Evolutionary conservation across 1,140 invertebrate species (phyloP).

Genomic region (Brachionus sp.): DNA sequence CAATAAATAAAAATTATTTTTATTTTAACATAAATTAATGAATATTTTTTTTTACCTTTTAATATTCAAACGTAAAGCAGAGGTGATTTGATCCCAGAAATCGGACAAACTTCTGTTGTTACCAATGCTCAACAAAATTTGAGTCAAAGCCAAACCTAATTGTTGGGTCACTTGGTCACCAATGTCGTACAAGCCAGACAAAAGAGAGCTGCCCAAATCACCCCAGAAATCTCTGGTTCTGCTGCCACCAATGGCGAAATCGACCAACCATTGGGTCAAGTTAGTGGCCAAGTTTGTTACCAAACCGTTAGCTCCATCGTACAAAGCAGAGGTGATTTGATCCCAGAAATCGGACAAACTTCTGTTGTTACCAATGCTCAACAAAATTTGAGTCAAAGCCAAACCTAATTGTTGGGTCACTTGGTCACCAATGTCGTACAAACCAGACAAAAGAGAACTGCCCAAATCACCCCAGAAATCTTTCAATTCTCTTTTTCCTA

Average conservation of each 20-base stretch:
- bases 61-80: too few relatives aligned
- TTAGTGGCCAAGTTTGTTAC: background rate
- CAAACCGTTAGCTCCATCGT: background rate
- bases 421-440: background rate
- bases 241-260: background rate
- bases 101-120: background rate
- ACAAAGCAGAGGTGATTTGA: background rate
- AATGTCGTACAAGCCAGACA: too few relatives aligned
- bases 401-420: background rate
- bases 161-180: too few relatives aligned
- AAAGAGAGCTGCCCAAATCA: too few relatives aligned
- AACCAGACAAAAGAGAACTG: background rate
- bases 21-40: too few relatives aligned
- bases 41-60: too few relatives aligned
- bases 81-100: background rate
- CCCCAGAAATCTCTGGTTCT: constrained; percentile 2
- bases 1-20: too few relatives aligned
- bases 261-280: background rate
- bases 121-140: constrained; percentile 11
- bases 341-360: background rate
- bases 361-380: background rate
- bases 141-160: too few relatives aligned
- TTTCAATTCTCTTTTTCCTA: constrained; percentile 34
- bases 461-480: constrained; percentile 17
- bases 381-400: constrained; percentile 18